Percentiles rank a stretch among this genome's conserved stretches.
Conservation (phyloP, 2,888 invertebrate genomes). For the Leucoma salicis region DNA sequence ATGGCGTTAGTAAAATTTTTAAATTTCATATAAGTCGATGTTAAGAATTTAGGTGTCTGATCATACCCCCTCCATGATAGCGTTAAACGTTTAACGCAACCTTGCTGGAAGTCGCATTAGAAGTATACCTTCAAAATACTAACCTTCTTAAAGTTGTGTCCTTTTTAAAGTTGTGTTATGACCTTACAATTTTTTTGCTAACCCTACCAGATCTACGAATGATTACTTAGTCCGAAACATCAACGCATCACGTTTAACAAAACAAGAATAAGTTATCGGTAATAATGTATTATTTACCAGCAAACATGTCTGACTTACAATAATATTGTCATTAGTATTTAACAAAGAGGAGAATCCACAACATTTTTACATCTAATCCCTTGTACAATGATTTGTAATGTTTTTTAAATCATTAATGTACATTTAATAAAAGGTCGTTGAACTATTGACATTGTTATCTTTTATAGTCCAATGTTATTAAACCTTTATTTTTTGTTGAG, state of each 20-base stretch:
- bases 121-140: too few species aligned
- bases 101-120: too few species aligned
- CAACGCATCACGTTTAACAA: slow-evolving; percentile 44
- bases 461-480: too few species aligned
- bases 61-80: too few species aligned
- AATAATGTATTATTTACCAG: slow-evolving; percentile 56
- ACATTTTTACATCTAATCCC: slow-evolving; percentile 34
- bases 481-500: too few species aligned
- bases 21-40: too few species aligned
- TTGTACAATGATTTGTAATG: slow-evolving; percentile 28
- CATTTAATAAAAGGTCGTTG: slow-evolving; percentile 40
- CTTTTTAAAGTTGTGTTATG: too few species aligned
- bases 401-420: slow-evolving; percentile 35
- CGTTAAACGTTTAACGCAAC: too few species aligned
- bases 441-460: slow-evolving; percentile 41
- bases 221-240: slow-evolving; percentile 45
- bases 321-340: slow-evolving; percentile 66
- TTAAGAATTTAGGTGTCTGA: too few species aligned
- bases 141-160: too few species aligned
- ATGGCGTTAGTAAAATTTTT: too few species aligned
- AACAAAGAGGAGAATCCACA: slow-evolving; percentile 32
- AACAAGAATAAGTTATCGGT: slow-evolving; percentile 47
- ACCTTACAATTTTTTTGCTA: slow-evolving; percentile 36
- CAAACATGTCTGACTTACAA: slow-evolving; percentile 52
- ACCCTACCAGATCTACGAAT: slow-evolving; percentile 37